Evolutionary conservation across 2,797 vertebrate genomes (phyloP).

Genomic region (Threskiornis aethiopicus): DNA sequence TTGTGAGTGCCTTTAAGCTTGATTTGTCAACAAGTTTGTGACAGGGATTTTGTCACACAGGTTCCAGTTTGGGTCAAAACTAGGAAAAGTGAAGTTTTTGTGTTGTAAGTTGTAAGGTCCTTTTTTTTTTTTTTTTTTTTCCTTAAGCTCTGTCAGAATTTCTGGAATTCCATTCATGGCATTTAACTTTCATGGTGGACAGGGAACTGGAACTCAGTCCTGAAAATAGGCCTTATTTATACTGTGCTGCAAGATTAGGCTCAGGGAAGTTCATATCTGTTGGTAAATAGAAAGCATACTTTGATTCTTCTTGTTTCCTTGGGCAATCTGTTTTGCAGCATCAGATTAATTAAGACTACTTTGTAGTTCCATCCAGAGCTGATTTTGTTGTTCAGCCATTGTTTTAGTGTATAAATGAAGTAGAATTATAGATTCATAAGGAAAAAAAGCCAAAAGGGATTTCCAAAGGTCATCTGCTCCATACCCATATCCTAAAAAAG

Average conservation of each 20-base stretch:
- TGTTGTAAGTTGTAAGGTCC: rapidly evolving
- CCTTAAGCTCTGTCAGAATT: neutral
- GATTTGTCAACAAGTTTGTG: neutral
- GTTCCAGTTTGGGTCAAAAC: neutral
- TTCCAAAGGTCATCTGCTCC: neutral
- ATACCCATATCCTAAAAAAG: neutral
- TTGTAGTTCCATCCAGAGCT: neutral
- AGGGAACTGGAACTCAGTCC: neutral
- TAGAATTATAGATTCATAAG: neutral
- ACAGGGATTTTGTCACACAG: neutral
- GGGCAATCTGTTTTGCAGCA: neutral
- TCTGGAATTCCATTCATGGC: neutral
- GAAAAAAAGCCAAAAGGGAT: neutral
- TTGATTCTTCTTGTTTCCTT: neutral
- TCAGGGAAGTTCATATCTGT: neutral
- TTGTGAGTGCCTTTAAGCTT: neutral
- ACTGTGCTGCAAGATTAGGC: neutral
- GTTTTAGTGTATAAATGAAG: neutral
- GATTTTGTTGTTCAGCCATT: neutral
- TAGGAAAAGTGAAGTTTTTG: neutral
- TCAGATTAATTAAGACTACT: neutral
- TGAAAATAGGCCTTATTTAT: neutral
- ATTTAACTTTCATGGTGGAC: neutral
- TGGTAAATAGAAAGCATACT: neutral
- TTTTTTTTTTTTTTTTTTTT: neutral